Conservation (phyloP, 2,113 vertebrate species). For the Microtus pennsylvanicus region DNA sequence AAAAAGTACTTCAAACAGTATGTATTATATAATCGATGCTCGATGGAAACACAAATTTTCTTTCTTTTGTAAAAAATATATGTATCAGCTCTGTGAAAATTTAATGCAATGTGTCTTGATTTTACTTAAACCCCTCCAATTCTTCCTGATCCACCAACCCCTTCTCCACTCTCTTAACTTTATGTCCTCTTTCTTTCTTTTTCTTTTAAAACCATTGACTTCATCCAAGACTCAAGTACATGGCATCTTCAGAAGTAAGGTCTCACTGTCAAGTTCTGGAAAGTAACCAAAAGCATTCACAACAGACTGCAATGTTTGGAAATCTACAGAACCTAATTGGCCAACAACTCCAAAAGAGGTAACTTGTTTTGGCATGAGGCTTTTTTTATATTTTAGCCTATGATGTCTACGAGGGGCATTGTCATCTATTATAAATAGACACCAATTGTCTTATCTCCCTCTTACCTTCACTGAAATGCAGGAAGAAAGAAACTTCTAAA, state of each 20-base stretch:
- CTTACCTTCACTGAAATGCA: background rate
- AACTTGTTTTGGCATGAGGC: background rate
- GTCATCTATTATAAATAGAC: background rate
- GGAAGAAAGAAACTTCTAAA: background rate
- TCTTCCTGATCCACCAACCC: background rate
- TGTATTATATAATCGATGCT: background rate
- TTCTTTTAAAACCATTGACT: background rate
- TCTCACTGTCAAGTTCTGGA: background rate
- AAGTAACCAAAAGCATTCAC: background rate
- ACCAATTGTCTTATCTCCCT: background rate
- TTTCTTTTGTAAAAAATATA: background rate
- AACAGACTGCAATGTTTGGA: background rate
- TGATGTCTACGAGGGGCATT: background rate
- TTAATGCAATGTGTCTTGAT: background rate
- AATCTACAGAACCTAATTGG: background rate
- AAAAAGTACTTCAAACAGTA: background rate
- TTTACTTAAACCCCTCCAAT: background rate
- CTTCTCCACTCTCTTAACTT: background rate
- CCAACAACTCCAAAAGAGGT: background rate
- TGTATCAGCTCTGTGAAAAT: background rate
- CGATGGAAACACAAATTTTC: background rate
- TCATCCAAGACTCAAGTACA: background rate
- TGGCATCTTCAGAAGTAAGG: background rate
- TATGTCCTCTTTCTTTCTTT: background rate
- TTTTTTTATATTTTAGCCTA: background rate